phyloP scores from a whole-genome alignment of 2,113 vertebrate species.

The Anolis carolinensis region DNA sequence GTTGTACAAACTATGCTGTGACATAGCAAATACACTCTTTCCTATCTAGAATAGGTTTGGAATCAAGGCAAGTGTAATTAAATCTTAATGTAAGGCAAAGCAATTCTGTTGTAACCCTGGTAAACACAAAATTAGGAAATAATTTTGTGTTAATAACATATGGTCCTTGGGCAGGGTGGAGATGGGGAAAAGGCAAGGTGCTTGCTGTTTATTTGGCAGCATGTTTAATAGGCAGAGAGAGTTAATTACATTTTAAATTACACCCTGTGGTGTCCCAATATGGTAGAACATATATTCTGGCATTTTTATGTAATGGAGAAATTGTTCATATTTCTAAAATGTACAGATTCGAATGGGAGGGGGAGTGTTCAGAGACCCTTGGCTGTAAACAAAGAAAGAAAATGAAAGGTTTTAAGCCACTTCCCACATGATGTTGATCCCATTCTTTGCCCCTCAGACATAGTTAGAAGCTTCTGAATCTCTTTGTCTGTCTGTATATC shows the following conservation, averaged over 20 bases:
- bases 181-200: neutral
- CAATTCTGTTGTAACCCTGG: neutral
- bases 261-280: slow-evolving; percentile 1
- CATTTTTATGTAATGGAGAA: slow-evolving; percentile 27
- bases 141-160: slow-evolving; percentile 6
- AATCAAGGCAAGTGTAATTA: slow-evolving; percentile 4
- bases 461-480: neutral
- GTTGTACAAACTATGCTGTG: neutral
- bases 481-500: no score
- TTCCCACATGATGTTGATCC: no score
- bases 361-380: neutral
- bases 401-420: neutral
- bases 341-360: neutral
- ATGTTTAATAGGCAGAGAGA: slow-evolving; percentile 9
- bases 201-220: slow-evolving; percentile 16
- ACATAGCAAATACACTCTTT: neutral
- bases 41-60: neutral
- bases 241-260: slow-evolving; percentile 30
- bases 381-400: neutral
- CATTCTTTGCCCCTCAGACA: neutral
- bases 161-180: neutral
- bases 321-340: neutral
- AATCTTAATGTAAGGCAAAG: neutral
- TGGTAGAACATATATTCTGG: slow-evolving; percentile 4
- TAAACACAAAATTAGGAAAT: slow-evolving; percentile 11